phyloP scores from a whole-genome alignment of 2,888 invertebrate genomes.

The Scaptomyza caliginosa region DNA sequence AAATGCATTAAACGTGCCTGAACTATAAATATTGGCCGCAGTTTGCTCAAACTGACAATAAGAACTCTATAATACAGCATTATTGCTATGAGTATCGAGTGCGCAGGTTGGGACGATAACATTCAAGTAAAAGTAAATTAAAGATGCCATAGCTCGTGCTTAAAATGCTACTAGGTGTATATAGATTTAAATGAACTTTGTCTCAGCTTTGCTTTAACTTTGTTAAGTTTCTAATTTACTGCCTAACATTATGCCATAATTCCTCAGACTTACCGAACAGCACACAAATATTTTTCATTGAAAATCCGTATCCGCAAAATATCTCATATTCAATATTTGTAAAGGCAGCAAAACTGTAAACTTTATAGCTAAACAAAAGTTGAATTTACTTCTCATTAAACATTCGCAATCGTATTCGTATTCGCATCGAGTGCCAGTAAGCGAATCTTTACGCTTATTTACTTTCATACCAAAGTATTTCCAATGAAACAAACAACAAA shows the following conservation, averaged over 20 bases:
- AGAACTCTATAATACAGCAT: slow-evolving; percentile 18
- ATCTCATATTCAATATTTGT: slow-evolving; percentile 24
- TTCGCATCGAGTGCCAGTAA: slow-evolving; percentile 55
- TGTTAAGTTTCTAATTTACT: slow-evolving; percentile 17
- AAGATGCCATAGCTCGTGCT: slow-evolving; percentile 4
- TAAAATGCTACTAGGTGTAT: not conserved
- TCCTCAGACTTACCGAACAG: slow-evolving; percentile 5
- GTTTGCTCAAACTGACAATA: slow-evolving; percentile 11
- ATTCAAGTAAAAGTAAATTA: slow-evolving; percentile 9
- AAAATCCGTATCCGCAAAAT: slow-evolving; percentile 28
- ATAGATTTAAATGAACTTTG: not conserved
- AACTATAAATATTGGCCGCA: slow-evolving; percentile 3
- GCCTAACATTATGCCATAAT: slow-evolving; percentile 3
- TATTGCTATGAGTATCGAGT: slow-evolving; percentile 10
- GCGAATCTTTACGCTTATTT: slow-evolving; percentile 78
- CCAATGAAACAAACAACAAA: slow-evolving; percentile 49
- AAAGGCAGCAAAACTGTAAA: slow-evolving; percentile 9
- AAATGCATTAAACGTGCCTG: slow-evolving; percentile 15
- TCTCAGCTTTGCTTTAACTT: not conserved
- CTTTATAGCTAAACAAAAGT: slow-evolving; percentile 53
- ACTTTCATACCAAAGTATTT: slow-evolving; percentile 67
- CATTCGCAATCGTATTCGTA: slow-evolving; percentile 47
- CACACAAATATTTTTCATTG: slow-evolving; percentile 28
- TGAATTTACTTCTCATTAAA: slow-evolving; percentile 72
- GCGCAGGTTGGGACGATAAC: not conserved